A percentile compares a stretch with the other conserved stretches of the same genome.
Conservation (phyloP, 64 coral and sea anemone genomes). For the Pachyseris speciosa region DNA sequence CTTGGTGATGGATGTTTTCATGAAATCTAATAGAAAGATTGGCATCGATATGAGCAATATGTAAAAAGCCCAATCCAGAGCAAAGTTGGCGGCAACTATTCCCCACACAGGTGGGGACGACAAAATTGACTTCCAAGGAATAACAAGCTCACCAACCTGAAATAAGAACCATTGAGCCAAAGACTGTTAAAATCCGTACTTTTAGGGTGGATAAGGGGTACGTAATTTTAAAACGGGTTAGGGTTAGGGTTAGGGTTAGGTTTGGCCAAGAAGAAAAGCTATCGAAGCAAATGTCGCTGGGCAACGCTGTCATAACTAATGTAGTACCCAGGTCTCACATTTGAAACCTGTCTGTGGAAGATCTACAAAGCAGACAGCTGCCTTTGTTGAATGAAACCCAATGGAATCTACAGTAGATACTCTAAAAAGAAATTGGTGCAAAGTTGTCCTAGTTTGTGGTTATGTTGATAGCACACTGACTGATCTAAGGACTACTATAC, state of each 20-base stretch:
- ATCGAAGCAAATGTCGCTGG: too few species aligned
- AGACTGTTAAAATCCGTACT: neutral
- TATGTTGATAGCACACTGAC: neutral
- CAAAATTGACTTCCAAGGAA: slow-evolving; percentile 74
- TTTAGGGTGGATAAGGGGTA: neutral
- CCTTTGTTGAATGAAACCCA: too few species aligned
- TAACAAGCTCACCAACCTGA: slow-evolving; percentile 61
- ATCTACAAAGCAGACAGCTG: too few species aligned
- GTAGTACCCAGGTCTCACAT: too few species aligned
- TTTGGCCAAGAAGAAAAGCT: too few species aligned
- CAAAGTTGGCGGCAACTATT: slow-evolving; percentile 81
- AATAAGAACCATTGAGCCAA: neutral
- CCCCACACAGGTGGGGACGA: slow-evolving; percentile 85
- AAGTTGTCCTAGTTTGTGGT: too few species aligned
- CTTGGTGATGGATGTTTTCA: slow-evolving; percentile 68
- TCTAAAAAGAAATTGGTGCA: too few species aligned
- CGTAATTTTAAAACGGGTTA: too few species aligned
- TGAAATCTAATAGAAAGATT: slow-evolving; percentile 75
- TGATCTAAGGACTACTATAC: neutral
- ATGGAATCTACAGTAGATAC: too few species aligned
- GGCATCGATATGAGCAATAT: slow-evolving; percentile 90
- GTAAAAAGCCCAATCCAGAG: slow-evolving; percentile 90
- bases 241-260: too few species aligned
- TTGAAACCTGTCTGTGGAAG: too few species aligned
- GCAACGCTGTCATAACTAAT: too few species aligned